Evolutionary conservation across 2,888 invertebrate species (phyloP).

Genomic region (Cephus sareptanus): DNA sequence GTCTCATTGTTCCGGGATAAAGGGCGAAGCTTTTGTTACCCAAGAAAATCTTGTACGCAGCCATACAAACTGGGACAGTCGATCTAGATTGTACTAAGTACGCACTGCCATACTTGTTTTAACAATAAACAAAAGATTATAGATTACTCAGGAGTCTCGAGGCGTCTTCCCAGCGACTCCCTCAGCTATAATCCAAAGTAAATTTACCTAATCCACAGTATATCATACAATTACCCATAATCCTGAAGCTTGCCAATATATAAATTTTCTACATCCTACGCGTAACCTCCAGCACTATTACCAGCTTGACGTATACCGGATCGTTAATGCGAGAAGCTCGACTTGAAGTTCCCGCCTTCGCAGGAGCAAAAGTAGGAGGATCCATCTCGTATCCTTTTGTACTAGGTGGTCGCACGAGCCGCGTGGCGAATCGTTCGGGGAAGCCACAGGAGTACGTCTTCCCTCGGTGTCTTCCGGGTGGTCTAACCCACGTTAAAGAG

Average conservation of each 20-base stretch:
- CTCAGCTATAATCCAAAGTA: not conserved
- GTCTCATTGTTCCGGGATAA: not conserved
- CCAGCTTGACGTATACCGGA: not conserved
- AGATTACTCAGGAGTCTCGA: not conserved
- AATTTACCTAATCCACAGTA: not conserved
- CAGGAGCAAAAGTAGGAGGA: constrained; percentile 1
- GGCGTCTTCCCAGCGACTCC: not conserved
- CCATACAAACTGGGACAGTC: not conserved
- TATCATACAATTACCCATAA: not conserved
- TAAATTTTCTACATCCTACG: not conserved
- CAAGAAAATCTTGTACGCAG: not conserved
- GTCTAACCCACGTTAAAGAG: not conserved
- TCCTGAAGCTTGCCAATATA: not conserved
- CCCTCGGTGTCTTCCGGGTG: not conserved
- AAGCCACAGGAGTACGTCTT: not conserved
- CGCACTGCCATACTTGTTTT: not conserved
- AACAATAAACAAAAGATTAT: not conserved
- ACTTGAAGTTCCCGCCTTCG: constrained; percentile 27
- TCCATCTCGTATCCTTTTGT: not conserved
- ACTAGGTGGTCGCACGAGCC: not conserved
- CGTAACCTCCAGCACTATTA: not conserved
- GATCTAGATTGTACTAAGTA: not conserved
- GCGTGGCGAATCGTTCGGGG: not conserved
- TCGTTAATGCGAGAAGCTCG: not conserved
- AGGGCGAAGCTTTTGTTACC: not conserved